Evolutionary conservation across 2,888 invertebrate genomes (phyloP).

Genomic region (Aleiodes leptofemur): DNA sequence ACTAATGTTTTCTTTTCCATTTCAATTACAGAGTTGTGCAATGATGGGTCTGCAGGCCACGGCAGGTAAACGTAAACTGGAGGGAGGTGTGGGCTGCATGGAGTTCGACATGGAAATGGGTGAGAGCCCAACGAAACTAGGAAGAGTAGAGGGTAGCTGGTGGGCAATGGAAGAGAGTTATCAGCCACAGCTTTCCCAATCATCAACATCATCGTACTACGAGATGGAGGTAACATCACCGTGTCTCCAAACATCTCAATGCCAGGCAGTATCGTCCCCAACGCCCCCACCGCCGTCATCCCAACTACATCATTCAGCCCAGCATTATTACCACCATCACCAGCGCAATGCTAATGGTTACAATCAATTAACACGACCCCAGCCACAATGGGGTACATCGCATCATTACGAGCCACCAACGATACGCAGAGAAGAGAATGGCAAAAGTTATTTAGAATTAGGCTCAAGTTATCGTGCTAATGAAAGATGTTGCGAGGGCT

Average conservation of each 20-base stretch:
- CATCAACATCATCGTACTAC: slow-evolving; percentile 66
- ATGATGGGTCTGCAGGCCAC: slow-evolving; percentile 87
- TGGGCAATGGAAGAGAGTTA: slow-evolving; percentile 74
- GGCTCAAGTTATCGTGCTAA: slow-evolving; percentile 78
- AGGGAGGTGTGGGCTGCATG: slow-evolving; percentile 76
- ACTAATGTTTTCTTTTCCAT: slow-evolving; percentile 15
- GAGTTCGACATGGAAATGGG: slow-evolving; percentile 77
- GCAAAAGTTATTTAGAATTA: slow-evolving; percentile 91
- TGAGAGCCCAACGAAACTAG: slow-evolving; percentile 79
- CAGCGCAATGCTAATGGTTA: slow-evolving; percentile 65
- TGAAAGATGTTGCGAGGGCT: slow-evolving; percentile 83
- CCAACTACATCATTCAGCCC: slow-evolving; percentile 55
- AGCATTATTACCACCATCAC: slow-evolving; percentile 53
- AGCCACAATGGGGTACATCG: slow-evolving; percentile 69
- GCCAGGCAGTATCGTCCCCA: slow-evolving; percentile 61
- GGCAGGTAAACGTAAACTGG: slow-evolving; percentile 83
- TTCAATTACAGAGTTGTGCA: slow-evolving; percentile 78
- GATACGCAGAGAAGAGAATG: slow-evolving; percentile 91
- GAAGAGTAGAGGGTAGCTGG: slow-evolving; percentile 74
- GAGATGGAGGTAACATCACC: slow-evolving; percentile 70
- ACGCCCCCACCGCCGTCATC: slow-evolving; percentile 51
- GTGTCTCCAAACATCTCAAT: slow-evolving; percentile 68
- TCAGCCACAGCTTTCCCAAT: slow-evolving; percentile 64
- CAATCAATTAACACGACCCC: slow-evolving; percentile 71
- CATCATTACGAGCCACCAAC: slow-evolving; percentile 80